Conservation (phyloP, 2,888 invertebrate species). For the Augochlorella aurata region DNA sequence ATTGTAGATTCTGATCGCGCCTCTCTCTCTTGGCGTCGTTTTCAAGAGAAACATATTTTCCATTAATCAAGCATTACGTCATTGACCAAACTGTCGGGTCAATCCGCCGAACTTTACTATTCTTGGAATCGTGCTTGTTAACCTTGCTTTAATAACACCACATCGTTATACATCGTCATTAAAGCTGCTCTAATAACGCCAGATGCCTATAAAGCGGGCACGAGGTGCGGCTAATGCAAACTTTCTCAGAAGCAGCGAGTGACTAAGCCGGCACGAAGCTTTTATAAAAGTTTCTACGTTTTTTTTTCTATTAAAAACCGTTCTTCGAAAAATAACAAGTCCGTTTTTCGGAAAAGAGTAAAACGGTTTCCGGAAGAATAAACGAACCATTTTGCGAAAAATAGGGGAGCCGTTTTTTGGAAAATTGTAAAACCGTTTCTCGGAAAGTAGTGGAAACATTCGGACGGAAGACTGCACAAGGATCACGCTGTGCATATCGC, state of each 20-base stretch:
- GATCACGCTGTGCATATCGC: not conserved
- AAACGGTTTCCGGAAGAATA: too few species aligned
- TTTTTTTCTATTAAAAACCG: too few species aligned
- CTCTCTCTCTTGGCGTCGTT: not conserved
- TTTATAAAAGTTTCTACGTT: not conserved
- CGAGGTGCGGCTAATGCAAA: not conserved
- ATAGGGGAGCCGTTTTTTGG: too few species aligned
- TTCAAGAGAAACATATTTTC: not conserved
- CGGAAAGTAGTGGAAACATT: not conserved
- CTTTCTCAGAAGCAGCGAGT: not conserved
- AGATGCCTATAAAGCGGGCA: slow-evolving; percentile 10
- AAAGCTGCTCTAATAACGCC: slow-evolving; percentile 48
- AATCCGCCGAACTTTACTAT: slow-evolving; percentile 22
- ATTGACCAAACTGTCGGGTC: slow-evolving; percentile 18
- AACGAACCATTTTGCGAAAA: too few species aligned
- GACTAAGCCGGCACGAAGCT: not conserved
- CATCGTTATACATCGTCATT: slow-evolving; percentile 35
- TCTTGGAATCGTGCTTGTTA: slow-evolving; percentile 44
- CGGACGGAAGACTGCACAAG: not conserved
- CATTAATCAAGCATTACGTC: slow-evolving; percentile 12
- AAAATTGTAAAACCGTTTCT: not conserved
- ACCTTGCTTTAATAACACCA: slow-evolving; percentile 41
- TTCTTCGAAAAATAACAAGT: too few species aligned
- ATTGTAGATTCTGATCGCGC: not conserved
- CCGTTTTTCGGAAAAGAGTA: too few species aligned